Evolutionary conservation across 2,888 invertebrate species (phyloP).

Genomic region (Lepidochrysops patricia): DNA sequence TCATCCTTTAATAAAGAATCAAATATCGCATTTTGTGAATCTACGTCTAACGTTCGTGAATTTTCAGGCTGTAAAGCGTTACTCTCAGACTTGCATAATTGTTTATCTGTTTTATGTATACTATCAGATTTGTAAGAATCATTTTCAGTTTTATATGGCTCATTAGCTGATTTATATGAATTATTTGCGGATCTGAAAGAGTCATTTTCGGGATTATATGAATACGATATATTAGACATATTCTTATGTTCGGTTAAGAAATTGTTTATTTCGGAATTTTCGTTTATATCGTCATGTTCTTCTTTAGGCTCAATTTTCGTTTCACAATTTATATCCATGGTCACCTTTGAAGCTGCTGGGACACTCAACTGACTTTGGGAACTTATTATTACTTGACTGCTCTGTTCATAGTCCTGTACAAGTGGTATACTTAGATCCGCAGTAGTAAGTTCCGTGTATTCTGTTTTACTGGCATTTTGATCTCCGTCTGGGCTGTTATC

Average conservation of each 20-base stretch:
- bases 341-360: conserved; percentile 34
- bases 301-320: conserved; percentile 46
- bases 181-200: neutral
- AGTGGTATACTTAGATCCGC: conserved; percentile 55
- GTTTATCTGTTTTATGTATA: neutral
- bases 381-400: conserved; percentile 33
- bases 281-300: conserved; percentile 40
- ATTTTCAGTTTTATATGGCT: neutral
- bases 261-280: conserved; percentile 27
- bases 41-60: conserved; percentile 21
- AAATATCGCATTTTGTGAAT: conserved; percentile 23
- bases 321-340: conserved; percentile 39
- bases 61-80: conserved; percentile 12
- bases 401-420: conserved; percentile 46
- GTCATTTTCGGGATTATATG: conserved; percentile 28
- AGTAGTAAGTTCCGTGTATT: conserved; percentile 65
- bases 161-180: neutral
- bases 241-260: neutral
- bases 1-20: conserved; percentile 22
- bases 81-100: neutral
- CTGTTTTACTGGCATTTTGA: conserved; percentile 49
- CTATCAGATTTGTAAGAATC: conserved; percentile 1
- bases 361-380: conserved; percentile 34
- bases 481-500: conserved; percentile 53
- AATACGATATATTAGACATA: conserved; percentile 33